Conservation (phyloP, 2,113 vertebrate genomes). For the Callipepla squamata region DNA sequence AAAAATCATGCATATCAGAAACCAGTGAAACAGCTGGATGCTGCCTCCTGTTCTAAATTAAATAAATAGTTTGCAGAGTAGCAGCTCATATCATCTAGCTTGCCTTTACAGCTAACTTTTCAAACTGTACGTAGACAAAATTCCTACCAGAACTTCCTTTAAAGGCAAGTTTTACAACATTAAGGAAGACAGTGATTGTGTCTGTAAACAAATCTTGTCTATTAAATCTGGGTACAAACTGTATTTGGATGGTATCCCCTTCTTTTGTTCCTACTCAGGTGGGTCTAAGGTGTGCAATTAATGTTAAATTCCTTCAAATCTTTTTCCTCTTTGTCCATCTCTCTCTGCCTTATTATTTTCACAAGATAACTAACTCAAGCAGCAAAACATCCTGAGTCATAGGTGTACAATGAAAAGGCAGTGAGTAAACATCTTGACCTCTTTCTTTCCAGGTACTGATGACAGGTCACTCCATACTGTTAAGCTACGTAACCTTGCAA, state of each 20-base stretch:
- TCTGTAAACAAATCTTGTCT: background rate
- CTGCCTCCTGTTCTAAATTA: background rate
- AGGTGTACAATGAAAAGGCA: background rate
- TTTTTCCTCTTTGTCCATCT: background rate
- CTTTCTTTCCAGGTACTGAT: background rate
- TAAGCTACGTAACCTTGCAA: background rate
- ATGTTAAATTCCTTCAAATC: background rate
- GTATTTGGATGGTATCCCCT: background rate
- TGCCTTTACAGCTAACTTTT: background rate
- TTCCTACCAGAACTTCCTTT: background rate
- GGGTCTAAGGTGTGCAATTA: background rate
- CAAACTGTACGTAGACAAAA: background rate
- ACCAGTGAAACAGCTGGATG: background rate
- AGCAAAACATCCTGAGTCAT: background rate
- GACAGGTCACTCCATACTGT: background rate
- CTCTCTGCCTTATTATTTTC: background rate
- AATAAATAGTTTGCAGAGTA: background rate
- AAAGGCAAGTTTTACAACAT: background rate
- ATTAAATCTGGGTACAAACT: background rate
- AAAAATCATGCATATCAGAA: background rate
- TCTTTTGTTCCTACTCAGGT: background rate
- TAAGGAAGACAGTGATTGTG: background rate
- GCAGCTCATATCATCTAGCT: background rate
- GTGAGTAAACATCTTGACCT: background rate
- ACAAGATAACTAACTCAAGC: background rate